Conservation (phyloP, 30 jellyfish, hydroid and myxozoan species). For the Aurelia sp. region DNA sequence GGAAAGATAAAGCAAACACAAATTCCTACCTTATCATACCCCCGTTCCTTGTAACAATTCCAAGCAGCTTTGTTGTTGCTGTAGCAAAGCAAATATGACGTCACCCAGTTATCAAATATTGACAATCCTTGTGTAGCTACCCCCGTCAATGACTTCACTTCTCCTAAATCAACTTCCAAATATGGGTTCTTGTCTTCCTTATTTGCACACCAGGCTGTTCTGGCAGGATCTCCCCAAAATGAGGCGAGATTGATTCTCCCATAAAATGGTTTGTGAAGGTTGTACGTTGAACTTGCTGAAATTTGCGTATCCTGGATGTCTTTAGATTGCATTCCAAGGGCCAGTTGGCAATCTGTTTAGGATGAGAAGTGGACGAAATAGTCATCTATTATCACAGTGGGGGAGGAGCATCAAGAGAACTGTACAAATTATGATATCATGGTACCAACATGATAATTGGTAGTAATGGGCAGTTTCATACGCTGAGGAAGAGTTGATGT, state of each 20-base stretch:
- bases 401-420: too few species aligned
- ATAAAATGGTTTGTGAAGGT: slow-evolving; percentile 92
- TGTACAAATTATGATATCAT: too few species aligned
- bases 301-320: slow-evolving; percentile 83
- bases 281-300: slow-evolving; percentile 94
- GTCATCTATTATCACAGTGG: too few species aligned
- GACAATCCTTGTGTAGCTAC: slow-evolving; percentile 99
- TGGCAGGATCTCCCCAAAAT: slow-evolving; percentile 98
- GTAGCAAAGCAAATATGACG: slow-evolving; percentile 91
- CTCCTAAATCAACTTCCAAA: slow-evolving; percentile 89
- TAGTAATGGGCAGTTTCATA: too few species aligned
- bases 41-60: slow-evolving; percentile 94
- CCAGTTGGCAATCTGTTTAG: slow-evolving; percentile 82
- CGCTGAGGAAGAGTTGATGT: too few species aligned
- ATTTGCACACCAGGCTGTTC: slow-evolving; percentile 99
- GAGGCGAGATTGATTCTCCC: slow-evolving; percentile 95
- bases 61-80: slow-evolving; percentile 82
- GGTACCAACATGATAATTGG: too few species aligned
- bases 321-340: slow-evolving; percentile 97
- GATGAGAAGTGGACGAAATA: too few species aligned
- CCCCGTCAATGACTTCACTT: slow-evolving; percentile 92
- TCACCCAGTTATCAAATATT: slow-evolving; percentile 97
- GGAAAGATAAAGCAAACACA: neutral
- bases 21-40: slow-evolving; percentile 77
- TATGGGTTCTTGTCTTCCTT: slow-evolving; percentile 93